Conservation (phyloP, 1,140 invertebrate species). For the Megalopta genalis region DNA sequence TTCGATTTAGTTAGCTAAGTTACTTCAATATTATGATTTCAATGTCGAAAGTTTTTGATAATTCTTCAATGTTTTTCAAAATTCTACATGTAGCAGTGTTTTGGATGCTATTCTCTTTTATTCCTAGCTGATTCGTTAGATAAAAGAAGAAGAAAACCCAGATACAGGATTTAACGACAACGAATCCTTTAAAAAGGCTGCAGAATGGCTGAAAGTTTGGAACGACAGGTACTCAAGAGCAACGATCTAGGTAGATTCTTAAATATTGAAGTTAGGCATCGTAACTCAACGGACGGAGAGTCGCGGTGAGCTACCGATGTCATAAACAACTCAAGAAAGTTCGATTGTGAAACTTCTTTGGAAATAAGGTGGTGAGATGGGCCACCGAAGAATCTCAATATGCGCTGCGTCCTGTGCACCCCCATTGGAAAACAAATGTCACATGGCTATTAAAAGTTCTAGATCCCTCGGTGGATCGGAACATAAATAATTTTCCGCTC, state of each 20-base stretch:
- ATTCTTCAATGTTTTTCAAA: too few relatives aligned
- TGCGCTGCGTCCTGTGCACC: constrained; percentile 42
- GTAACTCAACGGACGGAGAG: constrained; percentile 43
- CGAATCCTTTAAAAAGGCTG: neutral
- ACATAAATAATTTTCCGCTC: constrained; percentile 54
- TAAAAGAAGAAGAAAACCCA: too few relatives aligned
- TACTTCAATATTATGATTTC: too few relatives aligned
- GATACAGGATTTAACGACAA: too few relatives aligned
- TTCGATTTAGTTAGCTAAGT: too few relatives aligned
- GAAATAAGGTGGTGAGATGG: constrained; percentile 54
- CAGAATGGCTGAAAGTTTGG: constrained; percentile 1
- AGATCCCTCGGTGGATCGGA: constrained; percentile 16
- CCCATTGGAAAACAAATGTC: constrained; percentile 65
- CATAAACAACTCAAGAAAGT: constrained; percentile 78
- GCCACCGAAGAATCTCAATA: constrained; percentile 42
- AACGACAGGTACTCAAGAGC: constrained; percentile 15
- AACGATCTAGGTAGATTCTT: constrained; percentile 38
- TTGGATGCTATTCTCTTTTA: too few relatives aligned
- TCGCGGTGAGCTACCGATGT: constrained; percentile 56
- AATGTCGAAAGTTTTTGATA: too few relatives aligned
- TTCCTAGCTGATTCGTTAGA: too few relatives aligned
- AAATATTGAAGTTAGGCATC: constrained; percentile 54
- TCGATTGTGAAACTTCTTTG: constrained; percentile 78
- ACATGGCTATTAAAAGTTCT: constrained; percentile 71
- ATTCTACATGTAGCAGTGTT: too few relatives aligned